These are phyloP conservation scores for Leucophenga varia DNA, from an alignment of 1,140 invertebrate genomes.

Conservation along the genomic window DNA sequence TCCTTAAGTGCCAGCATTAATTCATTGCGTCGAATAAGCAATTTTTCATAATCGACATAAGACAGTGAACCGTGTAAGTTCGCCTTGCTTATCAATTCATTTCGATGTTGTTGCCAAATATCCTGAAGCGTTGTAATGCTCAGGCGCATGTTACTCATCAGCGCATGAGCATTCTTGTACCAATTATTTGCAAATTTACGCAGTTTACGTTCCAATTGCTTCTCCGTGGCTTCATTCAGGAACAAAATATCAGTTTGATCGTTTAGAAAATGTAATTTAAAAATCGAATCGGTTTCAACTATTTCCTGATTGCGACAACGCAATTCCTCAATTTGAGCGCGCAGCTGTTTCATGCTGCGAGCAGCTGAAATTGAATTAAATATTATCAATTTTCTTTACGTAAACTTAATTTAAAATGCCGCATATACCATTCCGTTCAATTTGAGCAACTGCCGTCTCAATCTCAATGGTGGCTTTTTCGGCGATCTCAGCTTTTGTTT, in stretches of 20 bases:
- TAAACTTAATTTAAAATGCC: neutral
- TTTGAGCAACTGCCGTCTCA: conserved; percentile 36
- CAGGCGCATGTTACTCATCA: conserved; percentile 47
- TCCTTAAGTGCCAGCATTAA: conserved; percentile 50
- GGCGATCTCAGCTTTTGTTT: conserved; percentile 45
- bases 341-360: conserved; percentile 37
- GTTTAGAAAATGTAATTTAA: conserved; percentile 41
- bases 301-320: conserved; percentile 38
- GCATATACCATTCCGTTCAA: conserved; percentile 37
- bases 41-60: conserved; percentile 57
- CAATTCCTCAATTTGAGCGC: conserved; percentile 47
- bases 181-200: conserved; percentile 48
- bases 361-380: conserved; percentile 19
- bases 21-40: conserved; percentile 56
- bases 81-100: conserved; percentile 43
- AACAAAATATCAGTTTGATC: conserved; percentile 36
- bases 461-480: conserved; percentile 40
- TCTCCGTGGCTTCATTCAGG: conserved; percentile 37
- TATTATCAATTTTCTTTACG: too few relatives aligned
- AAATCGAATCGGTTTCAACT: conserved; percentile 45
- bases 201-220: conserved; percentile 44
- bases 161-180: conserved; percentile 43
- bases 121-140: conserved; percentile 45
- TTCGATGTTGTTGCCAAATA: conserved; percentile 43
- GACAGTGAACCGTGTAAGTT: conserved; percentile 56